Evolutionary conservation across 2,113 vertebrate species (phyloP).

Genomic region (Furnarius figulus): DNA sequence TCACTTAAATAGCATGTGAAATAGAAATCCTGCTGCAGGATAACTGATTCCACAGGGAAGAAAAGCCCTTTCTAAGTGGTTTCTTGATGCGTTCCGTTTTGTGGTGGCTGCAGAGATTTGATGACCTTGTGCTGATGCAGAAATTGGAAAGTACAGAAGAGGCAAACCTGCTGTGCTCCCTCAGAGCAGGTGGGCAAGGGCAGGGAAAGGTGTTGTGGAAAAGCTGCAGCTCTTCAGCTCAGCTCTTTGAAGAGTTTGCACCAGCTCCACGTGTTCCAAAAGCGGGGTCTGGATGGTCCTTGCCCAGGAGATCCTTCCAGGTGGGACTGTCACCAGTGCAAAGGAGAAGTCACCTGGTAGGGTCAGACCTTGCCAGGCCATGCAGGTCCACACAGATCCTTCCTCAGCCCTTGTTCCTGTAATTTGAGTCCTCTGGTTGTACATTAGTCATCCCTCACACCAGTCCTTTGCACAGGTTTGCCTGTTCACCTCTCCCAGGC

Average conservation of each 20-base stretch:
- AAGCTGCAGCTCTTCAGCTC: neutral
- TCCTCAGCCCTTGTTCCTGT: neutral
- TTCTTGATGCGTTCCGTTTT: rapidly evolving
- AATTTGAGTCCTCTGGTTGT: neutral
- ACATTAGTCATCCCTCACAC: neutral
- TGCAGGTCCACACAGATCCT: neutral
- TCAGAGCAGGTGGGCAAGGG: conserved; percentile 47
- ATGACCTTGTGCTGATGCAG: neutral
- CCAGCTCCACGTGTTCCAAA: neutral
- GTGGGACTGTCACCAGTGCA: neutral
- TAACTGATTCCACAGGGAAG: neutral
- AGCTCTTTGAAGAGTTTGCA: neutral
- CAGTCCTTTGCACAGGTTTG: neutral
- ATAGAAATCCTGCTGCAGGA: neutral
- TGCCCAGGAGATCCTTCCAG: rapidly evolving
- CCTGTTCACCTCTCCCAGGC: neutral
- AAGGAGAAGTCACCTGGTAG: rapidly evolving
- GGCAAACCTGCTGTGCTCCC: neutral
- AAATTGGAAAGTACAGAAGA: neutral
- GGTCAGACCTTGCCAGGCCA: rapidly evolving
- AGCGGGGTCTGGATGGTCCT: rapidly evolving
- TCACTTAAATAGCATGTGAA: rapidly evolving
- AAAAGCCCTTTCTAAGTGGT: neutral
- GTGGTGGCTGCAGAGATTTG: neutral
- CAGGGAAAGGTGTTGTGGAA: neutral